phyloP scores from a whole-genome alignment of 2,797 vertebrate genomes.

The Lagorchestes hirsutus region DNA sequence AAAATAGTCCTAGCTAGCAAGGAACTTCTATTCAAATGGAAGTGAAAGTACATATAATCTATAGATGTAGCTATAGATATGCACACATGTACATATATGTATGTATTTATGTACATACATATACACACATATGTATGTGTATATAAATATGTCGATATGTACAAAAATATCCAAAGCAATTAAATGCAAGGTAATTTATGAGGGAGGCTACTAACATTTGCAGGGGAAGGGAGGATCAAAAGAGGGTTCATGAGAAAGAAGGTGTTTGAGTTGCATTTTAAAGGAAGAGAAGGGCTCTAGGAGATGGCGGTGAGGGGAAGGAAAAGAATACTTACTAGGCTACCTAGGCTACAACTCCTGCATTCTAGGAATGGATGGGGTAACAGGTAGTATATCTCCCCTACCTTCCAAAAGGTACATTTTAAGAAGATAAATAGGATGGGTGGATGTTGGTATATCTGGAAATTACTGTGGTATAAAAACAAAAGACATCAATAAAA shows the following conservation, averaged over 20 bases:
- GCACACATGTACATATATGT: neutral
- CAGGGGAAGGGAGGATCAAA: neutral
- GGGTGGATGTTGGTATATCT: neutral
- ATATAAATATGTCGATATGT: neutral
- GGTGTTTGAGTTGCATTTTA: neutral
- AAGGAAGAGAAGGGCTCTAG: neutral
- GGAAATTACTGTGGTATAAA: neutral
- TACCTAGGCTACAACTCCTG: neutral
- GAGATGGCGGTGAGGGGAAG: neutral
- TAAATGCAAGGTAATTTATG: neutral
- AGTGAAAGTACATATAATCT: neutral
- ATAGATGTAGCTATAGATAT: neutral
- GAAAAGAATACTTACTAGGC: neutral
- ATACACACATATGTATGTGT: neutral
- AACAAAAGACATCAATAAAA: neutral
- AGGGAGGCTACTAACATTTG: neutral
- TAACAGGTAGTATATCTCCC: neutral
- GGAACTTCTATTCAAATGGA: neutral
- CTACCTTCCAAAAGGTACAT: neutral
- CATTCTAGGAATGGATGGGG: neutral
- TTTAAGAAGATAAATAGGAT: neutral
- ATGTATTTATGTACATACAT: neutral
- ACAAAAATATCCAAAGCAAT: neutral
- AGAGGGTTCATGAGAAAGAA: neutral
- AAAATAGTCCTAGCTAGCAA: neutral